A percentile compares a stretch with the other conserved stretches of the same genome.
These are phyloP conservation scores for Pseudomyrmex sp. DNA, from an alignment of 1,140 invertebrate species.

Conservation along the genomic window DNA sequence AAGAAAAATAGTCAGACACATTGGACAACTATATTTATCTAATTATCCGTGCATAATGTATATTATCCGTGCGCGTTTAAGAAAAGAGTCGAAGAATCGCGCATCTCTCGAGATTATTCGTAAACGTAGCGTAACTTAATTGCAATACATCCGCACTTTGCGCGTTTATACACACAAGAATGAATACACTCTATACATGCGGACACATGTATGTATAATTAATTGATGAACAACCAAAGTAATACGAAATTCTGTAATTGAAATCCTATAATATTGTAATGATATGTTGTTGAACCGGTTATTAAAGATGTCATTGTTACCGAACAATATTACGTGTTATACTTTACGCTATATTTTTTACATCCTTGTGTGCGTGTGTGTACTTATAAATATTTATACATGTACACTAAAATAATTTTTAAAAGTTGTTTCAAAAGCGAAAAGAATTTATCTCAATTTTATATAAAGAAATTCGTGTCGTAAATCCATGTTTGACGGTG, in stretches of 20 bases:
- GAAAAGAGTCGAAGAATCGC: neutral
- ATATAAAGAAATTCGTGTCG: neutral
- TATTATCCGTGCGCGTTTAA: slow-evolving; percentile 13
- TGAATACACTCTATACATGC: slow-evolving; percentile 65
- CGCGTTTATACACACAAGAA: slow-evolving; percentile 40
- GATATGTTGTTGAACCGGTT: slow-evolving; percentile 83
- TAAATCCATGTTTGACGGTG: neutral
- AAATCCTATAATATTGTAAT: slow-evolving; percentile 82
- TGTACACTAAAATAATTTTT: neutral
- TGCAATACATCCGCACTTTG: slow-evolving; percentile 58
- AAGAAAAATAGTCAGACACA: neutral
- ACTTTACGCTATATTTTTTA: slow-evolving; percentile 32
- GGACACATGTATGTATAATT: slow-evolving; percentile 83
- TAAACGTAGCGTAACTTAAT: slow-evolving; percentile 49
- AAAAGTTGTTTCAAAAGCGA: neutral
- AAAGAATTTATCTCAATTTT: no score
- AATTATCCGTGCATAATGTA: slow-evolving; percentile 44
- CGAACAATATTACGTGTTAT: slow-evolving; percentile 78
- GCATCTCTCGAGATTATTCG: slow-evolving; percentile 50
- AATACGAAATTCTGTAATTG: slow-evolving; percentile 80
- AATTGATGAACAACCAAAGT: slow-evolving; percentile 76
- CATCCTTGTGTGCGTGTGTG: no score
- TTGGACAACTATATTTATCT: slow-evolving; percentile 35
- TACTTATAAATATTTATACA: neutral
- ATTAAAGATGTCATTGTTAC: slow-evolving; percentile 86